Evolutionary conservation across 2,888 invertebrate species (phyloP).

Genomic region (Tenthredo distinguenda): DNA sequence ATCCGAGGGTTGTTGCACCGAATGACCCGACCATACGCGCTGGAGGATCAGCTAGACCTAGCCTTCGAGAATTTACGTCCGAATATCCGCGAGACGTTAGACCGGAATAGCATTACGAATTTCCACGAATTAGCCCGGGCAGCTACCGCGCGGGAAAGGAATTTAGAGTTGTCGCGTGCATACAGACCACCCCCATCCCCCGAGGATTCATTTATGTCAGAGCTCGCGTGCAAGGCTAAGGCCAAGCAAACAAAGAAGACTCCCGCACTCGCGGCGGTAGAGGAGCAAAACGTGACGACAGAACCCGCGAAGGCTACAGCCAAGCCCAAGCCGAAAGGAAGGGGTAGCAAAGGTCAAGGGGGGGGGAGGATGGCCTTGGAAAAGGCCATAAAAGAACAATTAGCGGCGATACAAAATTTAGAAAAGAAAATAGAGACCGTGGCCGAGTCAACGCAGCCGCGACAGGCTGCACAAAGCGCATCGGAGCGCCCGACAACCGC

Average conservation of each 20-base stretch:
- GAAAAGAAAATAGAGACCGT: neutral
- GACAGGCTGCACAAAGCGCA: neutral
- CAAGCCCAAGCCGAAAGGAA: neutral
- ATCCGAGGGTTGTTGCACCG: neutral
- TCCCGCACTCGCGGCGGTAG: neutral
- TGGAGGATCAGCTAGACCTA: neutral
- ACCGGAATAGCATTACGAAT: neutral
- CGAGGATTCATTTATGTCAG: neutral
- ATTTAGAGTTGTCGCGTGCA: neutral
- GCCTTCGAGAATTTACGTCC: neutral
- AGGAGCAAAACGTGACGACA: neutral
- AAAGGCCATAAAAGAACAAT: neutral
- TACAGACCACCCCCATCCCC: constrained; percentile 4
- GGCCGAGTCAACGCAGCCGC: neutral
- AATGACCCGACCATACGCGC: neutral
- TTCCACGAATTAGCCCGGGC: neutral
- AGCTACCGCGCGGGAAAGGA: neutral
- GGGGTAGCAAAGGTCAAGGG: neutral
- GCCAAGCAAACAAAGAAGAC: neutral
- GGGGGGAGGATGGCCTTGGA: neutral
- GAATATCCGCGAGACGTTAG: neutral
- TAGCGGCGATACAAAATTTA: neutral
- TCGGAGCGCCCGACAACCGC: neutral
- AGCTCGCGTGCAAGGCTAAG: neutral
- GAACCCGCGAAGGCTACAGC: neutral